These are phyloP conservation scores for Probaryconus sp. DNA, from an alignment of 1,140 invertebrate genomes.

Conservation along the genomic window DNA sequence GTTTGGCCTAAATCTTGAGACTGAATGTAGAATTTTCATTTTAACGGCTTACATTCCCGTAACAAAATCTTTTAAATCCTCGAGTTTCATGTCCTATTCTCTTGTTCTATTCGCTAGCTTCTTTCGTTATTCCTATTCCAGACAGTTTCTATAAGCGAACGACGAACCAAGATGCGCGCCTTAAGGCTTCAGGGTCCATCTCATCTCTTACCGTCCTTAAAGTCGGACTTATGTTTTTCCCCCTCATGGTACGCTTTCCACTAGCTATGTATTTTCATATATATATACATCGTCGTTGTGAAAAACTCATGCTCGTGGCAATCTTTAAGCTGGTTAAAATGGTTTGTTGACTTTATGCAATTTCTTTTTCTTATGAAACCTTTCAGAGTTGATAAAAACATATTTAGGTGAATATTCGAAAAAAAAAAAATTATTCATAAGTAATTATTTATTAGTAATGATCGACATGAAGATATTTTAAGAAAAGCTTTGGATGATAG, in stretches of 20 bases:
- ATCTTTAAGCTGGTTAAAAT: slow-evolving; percentile 7
- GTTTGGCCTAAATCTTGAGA: slow-evolving; percentile 1
- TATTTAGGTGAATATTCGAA: too few species aligned
- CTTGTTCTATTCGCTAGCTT: slow-evolving; percentile 3
- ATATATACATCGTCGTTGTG: slow-evolving; percentile 1
- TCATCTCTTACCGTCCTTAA: slow-evolving; percentile 12
- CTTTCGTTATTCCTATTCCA: slow-evolving; percentile 11
- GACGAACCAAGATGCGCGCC: background rate
- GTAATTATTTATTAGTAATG: too few species aligned
- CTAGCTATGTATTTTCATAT: too few species aligned
- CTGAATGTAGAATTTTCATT: slow-evolving; percentile 21
- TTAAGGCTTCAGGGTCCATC: slow-evolving; percentile 11
- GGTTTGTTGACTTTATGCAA: background rate
- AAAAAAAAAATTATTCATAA: too few species aligned
- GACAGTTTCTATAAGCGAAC: background rate
- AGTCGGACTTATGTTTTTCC: slow-evolving; percentile 13
- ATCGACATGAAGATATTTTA: too few species aligned
- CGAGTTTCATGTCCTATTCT: slow-evolving; percentile 7
- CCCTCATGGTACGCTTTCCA: background rate
- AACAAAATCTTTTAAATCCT: slow-evolving; percentile 25
- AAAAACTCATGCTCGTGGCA: slow-evolving; percentile 6
- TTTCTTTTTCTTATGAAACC: background rate
- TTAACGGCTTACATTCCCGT: slow-evolving; percentile 5
- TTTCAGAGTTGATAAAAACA: too few species aligned
- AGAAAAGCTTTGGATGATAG: too few species aligned